Evolutionary conservation across 2,113 vertebrate genomes (phyloP), one percentile per base, ranked within the genome.

Genomic region (Neotragus pygmaeus): DNA sequence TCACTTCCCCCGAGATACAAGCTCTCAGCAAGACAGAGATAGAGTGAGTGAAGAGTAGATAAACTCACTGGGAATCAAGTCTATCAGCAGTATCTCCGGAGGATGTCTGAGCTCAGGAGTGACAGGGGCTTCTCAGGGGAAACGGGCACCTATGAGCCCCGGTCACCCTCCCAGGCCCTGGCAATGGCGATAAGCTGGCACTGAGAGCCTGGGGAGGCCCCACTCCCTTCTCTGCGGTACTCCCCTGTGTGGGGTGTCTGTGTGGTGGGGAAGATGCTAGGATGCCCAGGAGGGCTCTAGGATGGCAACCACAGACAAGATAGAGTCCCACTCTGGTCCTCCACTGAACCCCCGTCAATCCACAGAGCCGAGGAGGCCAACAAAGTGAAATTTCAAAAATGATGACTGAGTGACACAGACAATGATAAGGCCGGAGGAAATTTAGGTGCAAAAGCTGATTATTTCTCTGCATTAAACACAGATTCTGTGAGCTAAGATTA

Each of bases 11-110:
- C 2, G 90, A 53, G 90, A 78, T 2, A 91, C 3, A 19, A 64
- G 17, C 57, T 87, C 57, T 87, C 11, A 0, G 49, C 78, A 80
- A 92, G 89, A 81, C 16, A 23, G 57, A 95, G 84, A 83, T n/a
- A 62, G 17, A 36, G 45, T n/a, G 6, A 85, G 62, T 7, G 39
- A 75, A 19, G 17, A 66, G 14, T 0, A 55, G 39, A 64, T 43
- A 70, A 66, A 55, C 25, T 95, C 11, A 11, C 19, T 11, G 2
- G 25, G 53, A 81, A 66, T 58, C 47, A 58, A 51, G 78, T 36
- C 86, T 28, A 49, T 53, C 80, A 28, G 5, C 60, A 58, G 27
- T 5, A 30, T 47, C 75, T 92, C 86, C 83, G 12, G 27, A 89
- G 84, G 73, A 1, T 14, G 58, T 19, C 55, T 58, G 70, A 19